phyloP scores from a whole-genome alignment of 2,113 vertebrate genomes.

The Lonchura striata region DNA sequence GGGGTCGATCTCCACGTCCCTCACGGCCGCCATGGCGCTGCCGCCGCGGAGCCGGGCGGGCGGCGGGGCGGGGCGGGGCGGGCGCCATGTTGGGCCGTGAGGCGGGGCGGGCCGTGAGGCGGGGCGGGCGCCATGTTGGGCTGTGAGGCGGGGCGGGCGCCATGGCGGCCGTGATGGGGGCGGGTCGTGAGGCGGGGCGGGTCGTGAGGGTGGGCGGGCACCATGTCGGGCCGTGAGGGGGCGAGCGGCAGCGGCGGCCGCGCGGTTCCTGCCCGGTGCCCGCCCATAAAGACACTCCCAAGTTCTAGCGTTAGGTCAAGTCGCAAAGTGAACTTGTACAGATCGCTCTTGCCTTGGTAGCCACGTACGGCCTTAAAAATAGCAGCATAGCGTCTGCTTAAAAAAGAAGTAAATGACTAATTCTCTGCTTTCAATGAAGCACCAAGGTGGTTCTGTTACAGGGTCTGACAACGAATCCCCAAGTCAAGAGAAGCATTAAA shows the following conservation, averaged over 20 bases:
- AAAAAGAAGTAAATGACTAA: not conserved
- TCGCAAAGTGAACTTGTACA: not conserved
- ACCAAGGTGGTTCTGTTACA: not conserved
- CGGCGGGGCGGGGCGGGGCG: not conserved
- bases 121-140: not conserved
- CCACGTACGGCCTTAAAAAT: not conserved
- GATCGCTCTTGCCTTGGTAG: too few species aligned
- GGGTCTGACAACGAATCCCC: not conserved
- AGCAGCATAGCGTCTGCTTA: not conserved
- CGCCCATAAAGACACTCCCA: not conserved
- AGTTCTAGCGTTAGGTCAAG: accelerated
- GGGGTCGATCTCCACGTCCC: conserved; percentile 80
- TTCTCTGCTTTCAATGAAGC: not conserved
- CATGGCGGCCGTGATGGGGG: too few species aligned
- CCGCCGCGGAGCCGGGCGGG: not conserved
- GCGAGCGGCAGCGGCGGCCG: accelerated
- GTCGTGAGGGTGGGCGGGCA: not conserved
- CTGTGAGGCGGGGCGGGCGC: not conserved
- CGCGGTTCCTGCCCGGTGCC: accelerated
- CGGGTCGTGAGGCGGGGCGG: not conserved
- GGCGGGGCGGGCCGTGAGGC: not conserved
- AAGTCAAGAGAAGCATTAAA: not conserved
- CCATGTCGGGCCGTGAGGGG: not conserved
- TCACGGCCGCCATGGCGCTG: conserved; percentile 59
- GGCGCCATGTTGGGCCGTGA: not conserved